Conservation (phyloP, 2,888 invertebrate species). For the Thumatha senex region DNA sequence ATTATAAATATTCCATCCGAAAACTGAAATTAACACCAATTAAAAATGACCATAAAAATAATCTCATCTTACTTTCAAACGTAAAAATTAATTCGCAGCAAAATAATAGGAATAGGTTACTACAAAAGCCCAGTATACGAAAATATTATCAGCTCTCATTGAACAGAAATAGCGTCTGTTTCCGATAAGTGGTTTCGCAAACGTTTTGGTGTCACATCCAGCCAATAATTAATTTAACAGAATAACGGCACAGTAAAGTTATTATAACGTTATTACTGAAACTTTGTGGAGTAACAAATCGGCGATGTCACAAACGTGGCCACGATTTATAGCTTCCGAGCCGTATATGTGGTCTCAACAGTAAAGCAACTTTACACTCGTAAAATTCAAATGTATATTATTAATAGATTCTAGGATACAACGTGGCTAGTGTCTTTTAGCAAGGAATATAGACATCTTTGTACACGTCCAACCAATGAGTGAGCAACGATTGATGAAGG, state of each 20-base stretch:
- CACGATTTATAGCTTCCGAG: slow-evolving; percentile 27
- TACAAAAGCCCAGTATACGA: no score
- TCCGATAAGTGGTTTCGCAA: not conserved
- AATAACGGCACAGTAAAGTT: slow-evolving; percentile 18
- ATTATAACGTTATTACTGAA: slow-evolving; percentile 22
- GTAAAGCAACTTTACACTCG: not conserved
- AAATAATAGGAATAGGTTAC: no score
- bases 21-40: no score
- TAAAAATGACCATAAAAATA: no score
- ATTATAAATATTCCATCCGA: no score
- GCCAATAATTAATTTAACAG: slow-evolving; percentile 3
- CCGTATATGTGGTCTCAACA: slow-evolving; percentile 7
- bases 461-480: no score
- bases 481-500: no score
- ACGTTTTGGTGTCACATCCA: slow-evolving; percentile 1
- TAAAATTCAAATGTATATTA: not conserved
- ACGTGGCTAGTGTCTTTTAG: no score
- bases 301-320: slow-evolving; percentile 29
- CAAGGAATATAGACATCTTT: no score
- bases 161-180: not conserved
- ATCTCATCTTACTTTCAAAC: no score
- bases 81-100: no score
- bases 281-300: slow-evolving; percentile 29
- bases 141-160: no score
- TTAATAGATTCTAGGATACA: not conserved